phyloP scores from a whole-genome alignment of 2,797 vertebrate genomes.

The Rhadinocentrus ornatus region DNA sequence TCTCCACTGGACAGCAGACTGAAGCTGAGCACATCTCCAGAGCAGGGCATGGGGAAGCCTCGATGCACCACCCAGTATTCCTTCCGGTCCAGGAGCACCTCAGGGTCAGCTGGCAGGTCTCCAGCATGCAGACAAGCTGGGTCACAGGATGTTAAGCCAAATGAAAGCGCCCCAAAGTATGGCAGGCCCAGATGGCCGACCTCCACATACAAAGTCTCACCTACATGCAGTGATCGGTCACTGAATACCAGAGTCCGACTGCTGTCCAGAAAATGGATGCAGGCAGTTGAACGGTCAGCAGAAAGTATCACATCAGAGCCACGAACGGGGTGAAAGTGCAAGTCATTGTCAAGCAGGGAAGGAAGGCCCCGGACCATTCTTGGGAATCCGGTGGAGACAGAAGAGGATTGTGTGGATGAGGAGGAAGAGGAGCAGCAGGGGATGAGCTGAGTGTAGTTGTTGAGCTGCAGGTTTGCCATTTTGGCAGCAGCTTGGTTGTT shows the following conservation, averaged over 20 bases:
- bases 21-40: slow-evolving; percentile 94
- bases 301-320: slow-evolving; percentile 94
- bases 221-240: slow-evolving; percentile 91
- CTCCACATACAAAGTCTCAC: slow-evolving; percentile 94
- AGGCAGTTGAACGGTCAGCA: slow-evolving; percentile 90
- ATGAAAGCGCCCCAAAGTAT: slow-evolving; percentile 91
- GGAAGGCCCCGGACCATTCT: slow-evolving; percentile 72
- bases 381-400: slow-evolving; percentile 61
- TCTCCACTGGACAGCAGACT: slow-evolving; percentile 91
- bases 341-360: slow-evolving; percentile 89
- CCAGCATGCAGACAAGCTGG: slow-evolving; percentile 89
- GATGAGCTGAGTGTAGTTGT: slow-evolving; percentile 85
- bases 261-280: slow-evolving; percentile 93
- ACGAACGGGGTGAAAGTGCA: slow-evolving; percentile 93
- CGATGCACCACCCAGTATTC: slow-evolving; percentile 98
- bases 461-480: slow-evolving; percentile 92
- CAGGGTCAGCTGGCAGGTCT: slow-evolving; percentile 93
- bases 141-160: slow-evolving; percentile 97
- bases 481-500: slow-evolving; percentile 96
- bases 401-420: slow-evolving; percentile 59
- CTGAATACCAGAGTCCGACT: slow-evolving; percentile 94
- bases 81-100: slow-evolving; percentile 95
- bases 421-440: slow-evolving; percentile 88
- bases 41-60: slow-evolving; percentile 88
- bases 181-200: slow-evolving; percentile 92